Base-by-base conservation (phyloP, 2,888 invertebrate species). In the Periphyllus acericola region DNA sequence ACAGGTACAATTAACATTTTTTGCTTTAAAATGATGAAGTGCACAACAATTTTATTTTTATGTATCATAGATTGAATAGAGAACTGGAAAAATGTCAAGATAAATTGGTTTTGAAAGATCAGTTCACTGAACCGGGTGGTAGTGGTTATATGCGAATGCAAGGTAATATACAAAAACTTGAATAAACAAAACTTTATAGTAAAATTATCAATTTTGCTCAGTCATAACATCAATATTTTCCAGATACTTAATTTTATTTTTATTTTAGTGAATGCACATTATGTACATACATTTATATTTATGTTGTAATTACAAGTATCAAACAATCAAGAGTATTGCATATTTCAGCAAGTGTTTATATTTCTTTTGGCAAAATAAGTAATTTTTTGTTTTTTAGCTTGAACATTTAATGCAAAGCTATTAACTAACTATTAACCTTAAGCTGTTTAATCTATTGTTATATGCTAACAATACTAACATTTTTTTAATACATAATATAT, bases 71-170 rank as follows among this genome's bases (percentile, higher is more conserved):
- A 84, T 91, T 96, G 40, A 96, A 96, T 91, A 94, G 95, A 0
- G 96, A 96, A 90, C 92, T 96, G 40, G 95, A 96, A 89, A 92
- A 94, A 3, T 96, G 96, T 91, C 96, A 96, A 91, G 95, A 96
- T 90, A 94, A 94, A 90, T 89, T 95, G 2, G 11, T 87, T 36
- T 87, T 55, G 32, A 87, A 68, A 74, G 86, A 80, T 60, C 86
- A 87, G 32, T 60, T 80, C 36, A 2, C 72, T n/a, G 86, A 87
- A 60, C 74, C 86, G n/a, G n/a, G n/a, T 72, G 40, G 60, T 60
- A n/a, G 60, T 1, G 36, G 86, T 72, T 87, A 87, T 40, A 80
- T 80, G 80, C 60, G 86, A 80, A 40, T 80, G 3, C 86, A 87
- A 87, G 80, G 86, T 40, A 81, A 17, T 6, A 66, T 66, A 25